Base-by-base conservation (phyloP, 2,888 invertebrate genomes). In the Parnassius mnemosyne region DNA sequence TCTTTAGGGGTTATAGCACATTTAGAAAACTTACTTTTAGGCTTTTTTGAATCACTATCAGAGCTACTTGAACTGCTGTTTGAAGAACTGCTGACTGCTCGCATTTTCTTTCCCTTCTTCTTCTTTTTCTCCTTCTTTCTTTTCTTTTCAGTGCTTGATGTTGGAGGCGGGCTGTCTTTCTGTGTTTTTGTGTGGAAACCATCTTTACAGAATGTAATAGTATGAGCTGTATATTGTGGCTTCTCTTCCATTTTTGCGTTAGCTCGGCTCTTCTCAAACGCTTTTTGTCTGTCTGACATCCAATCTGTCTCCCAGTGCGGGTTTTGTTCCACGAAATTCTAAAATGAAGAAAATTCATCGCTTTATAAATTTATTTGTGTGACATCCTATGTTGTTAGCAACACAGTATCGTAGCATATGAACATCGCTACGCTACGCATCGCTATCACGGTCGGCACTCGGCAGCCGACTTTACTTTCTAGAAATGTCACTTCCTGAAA, bases 301-400 rank as follows among this genome's bases (percentile, higher is more conserved):
- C 97, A 97, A 75, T 96, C 96, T 0, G 95, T 94, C 81, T 97
- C 97, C 95, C 96, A 97, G 73, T 96, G 95, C 0, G 97, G 96
- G 85, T 96, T 96, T 80, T 96, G 95, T 66, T 95, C 95, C 16
- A 96, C 94, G 77, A 96, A 97, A 75, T 94, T 94, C 97, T 97
- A 78, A 41, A 81, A 80, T 42, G 3, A 60, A 20, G 47, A 47
- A 47, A n/a, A 49, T 43, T 34, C 3, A 34, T 34, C 34, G 34
- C 34, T 34, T 34, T 7, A 34, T 34, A 34, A 34, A 34, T 34
- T 1, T 34, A 34, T 34, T 34, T 34, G 34, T 34, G 34, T 7
- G 34, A 7, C 34, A 34, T 34, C 34, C 1, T 7, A 34, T 16
- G 16, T 16, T 16, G 16, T 16, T 16, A 16, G 16, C 3, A 7